These are phyloP conservation scores for Patella ulyssiponensis DNA, from an alignment of 2,888 invertebrate species.

Conservation along the genomic window DNA sequence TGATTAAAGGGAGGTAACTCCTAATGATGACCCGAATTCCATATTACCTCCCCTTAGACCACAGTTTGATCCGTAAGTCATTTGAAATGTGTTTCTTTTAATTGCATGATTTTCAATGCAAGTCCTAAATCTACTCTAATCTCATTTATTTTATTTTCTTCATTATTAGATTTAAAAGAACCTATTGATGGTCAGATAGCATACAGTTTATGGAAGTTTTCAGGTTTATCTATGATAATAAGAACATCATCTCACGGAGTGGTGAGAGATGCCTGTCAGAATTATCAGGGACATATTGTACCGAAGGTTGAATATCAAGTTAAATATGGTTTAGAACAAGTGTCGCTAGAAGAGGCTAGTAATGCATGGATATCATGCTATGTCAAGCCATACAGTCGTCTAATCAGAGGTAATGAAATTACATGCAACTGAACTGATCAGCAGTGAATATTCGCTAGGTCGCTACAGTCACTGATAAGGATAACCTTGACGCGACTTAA, in stretches of 20 bases:
- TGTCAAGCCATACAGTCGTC: slow-evolving; percentile 53
- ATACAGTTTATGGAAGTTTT: slow-evolving; percentile 61
- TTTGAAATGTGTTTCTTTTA: too few relatives aligned
- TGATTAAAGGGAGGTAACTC: too few relatives aligned
- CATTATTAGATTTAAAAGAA: slow-evolving; percentile 13
- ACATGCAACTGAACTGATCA: too few relatives aligned
- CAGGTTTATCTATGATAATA: slow-evolving; percentile 49
- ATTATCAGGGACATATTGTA: slow-evolving; percentile 46
- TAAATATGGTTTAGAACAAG: slow-evolving; percentile 56
- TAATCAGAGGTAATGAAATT: slow-evolving; percentile 55
- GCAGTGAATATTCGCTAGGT: too few relatives aligned
- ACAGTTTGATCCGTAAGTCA: too few relatives aligned
- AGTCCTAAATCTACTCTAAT: too few relatives aligned
- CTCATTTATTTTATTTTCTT: too few relatives aligned
- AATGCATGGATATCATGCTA: slow-evolving; percentile 58
- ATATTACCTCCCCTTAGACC: too few relatives aligned
- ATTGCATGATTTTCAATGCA: too few relatives aligned
- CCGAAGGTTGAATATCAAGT: slow-evolving; percentile 66
- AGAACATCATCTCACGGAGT: slow-evolving; percentile 57
- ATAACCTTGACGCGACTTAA: too few relatives aligned
- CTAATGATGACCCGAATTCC: too few relatives aligned
- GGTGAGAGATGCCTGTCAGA: slow-evolving; percentile 41
- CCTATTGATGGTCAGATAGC: slow-evolving; percentile 46
- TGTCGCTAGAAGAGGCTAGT: slow-evolving; percentile 52
- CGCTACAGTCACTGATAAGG: too few relatives aligned